These are phyloP conservation scores for Penaeus vannamei DNA, from an alignment of 1,140 invertebrate species.

Conservation along the genomic window DNA sequence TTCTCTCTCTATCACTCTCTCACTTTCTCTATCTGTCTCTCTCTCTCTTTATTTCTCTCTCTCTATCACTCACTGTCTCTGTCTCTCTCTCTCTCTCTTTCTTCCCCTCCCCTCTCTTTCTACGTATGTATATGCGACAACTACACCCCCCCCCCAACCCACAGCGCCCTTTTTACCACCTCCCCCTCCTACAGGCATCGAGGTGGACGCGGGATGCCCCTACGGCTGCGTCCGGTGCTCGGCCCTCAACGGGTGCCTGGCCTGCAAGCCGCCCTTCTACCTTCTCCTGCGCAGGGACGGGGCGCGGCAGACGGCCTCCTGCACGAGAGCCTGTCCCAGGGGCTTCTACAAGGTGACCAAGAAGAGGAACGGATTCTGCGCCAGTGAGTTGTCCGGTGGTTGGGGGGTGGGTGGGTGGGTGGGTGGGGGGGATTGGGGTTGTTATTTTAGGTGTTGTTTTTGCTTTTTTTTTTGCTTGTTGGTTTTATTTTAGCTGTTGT, in stretches of 20 bases:
- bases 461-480: too few relatives aligned
- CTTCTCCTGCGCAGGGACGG: constrained; percentile 43
- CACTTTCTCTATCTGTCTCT: too few relatives aligned
- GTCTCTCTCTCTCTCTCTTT: constrained; percentile 16
- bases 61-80: not conserved
- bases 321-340: constrained; percentile 43
- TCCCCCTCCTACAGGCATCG: too few relatives aligned
- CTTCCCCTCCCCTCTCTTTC: constrained; percentile 17
- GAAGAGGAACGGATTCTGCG: constrained; percentile 52
- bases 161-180: too few relatives aligned
- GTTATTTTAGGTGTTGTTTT: too few relatives aligned
- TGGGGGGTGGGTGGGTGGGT: too few relatives aligned
- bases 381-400: constrained; percentile 32
- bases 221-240: constrained; percentile 49
- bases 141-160: too few relatives aligned
- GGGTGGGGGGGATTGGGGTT: too few relatives aligned
- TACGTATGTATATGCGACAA: not conserved
- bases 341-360: constrained; percentile 54
- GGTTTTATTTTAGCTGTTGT: too few relatives aligned
- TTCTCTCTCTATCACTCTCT: too few relatives aligned
- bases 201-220: not conserved
- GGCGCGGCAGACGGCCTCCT: constrained; percentile 36
- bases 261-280: constrained; percentile 56
- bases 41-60: too few relatives aligned
- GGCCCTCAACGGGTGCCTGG: constrained; percentile 51